Conservation (phyloP, 2,113 vertebrate genomes). For the Apaloderma vittatum region DNA sequence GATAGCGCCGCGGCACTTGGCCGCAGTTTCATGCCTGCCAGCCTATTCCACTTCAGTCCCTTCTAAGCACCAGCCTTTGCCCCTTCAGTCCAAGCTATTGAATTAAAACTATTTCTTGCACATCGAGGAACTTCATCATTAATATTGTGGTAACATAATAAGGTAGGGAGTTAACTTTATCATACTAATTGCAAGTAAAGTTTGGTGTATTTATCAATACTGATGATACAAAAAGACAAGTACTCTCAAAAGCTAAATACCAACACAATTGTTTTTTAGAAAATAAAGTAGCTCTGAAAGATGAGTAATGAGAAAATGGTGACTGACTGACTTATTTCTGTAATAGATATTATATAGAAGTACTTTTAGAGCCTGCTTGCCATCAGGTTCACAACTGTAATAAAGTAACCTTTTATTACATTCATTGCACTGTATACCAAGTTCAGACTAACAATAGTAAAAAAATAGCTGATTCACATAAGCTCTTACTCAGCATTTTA, state of each 20-base stretch:
- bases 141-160: background rate
- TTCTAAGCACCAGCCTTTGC: background rate
- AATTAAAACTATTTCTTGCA: background rate
- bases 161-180: background rate
- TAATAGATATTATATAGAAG: background rate
- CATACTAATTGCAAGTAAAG: background rate
- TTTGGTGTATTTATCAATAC: background rate
- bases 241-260: background rate
- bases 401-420: background rate
- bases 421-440: background rate
- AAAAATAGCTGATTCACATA: accelerated
- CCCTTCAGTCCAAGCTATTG: background rate
- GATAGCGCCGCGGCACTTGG: background rate
- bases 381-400: background rate
- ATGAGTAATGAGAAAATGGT: background rate
- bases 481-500: background rate
- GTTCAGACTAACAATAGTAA: background rate
- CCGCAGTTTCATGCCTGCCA: background rate
- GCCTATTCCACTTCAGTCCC: background rate
- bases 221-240: background rate
- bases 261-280: background rate
- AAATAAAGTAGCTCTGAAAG: background rate
- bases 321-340: background rate
- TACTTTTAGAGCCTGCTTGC: background rate
- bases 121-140: background rate